These are phyloP conservation scores for Lates calcarifer DNA, from an alignment of 2,113 vertebrate genomes.

Conservation along the genomic window DNA sequence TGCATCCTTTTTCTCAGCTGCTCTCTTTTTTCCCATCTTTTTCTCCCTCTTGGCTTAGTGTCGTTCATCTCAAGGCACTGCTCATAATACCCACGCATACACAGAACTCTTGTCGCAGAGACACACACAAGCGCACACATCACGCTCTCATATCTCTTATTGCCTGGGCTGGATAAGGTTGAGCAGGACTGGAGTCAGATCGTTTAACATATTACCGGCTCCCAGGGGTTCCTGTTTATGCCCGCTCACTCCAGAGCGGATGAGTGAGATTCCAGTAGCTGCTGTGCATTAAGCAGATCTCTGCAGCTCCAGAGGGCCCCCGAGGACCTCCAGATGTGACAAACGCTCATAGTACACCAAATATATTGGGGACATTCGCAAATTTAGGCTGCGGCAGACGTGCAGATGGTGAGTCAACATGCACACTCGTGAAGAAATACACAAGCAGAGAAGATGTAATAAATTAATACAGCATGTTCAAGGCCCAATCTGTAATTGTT, in stretches of 20 bases:
- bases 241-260: slow-evolving; percentile 62
- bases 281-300: slow-evolving; percentile 66
- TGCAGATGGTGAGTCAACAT: slow-evolving; percentile 13
- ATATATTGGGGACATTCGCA: slow-evolving; percentile 16
- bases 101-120: slow-evolving; percentile 28
- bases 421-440: not conserved
- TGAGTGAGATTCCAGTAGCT: slow-evolving; percentile 62
- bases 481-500: too few species aligned
- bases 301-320: slow-evolving; percentile 37
- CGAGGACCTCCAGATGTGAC: slow-evolving; percentile 14
- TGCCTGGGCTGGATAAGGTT: slow-evolving; percentile 58
- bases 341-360: slow-evolving; percentile 8
- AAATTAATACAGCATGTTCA: not conserved
- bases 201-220: slow-evolving; percentile 76
- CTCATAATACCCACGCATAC: slow-evolving; percentile 53
- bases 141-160: slow-evolving; percentile 48
- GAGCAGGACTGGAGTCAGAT: slow-evolving; percentile 64
- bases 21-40: slow-evolving; percentile 21
- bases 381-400: not conserved
- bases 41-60: slow-evolving; percentile 42
- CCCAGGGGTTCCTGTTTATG: slow-evolving; percentile 73
- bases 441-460: not conserved
- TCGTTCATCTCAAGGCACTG: slow-evolving; percentile 58
- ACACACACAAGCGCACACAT: slow-evolving; percentile 49
- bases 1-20: slow-evolving; percentile 63